phyloP scores from a whole-genome alignment of 2,797 vertebrate species.

The Echeneis naucrates region DNA sequence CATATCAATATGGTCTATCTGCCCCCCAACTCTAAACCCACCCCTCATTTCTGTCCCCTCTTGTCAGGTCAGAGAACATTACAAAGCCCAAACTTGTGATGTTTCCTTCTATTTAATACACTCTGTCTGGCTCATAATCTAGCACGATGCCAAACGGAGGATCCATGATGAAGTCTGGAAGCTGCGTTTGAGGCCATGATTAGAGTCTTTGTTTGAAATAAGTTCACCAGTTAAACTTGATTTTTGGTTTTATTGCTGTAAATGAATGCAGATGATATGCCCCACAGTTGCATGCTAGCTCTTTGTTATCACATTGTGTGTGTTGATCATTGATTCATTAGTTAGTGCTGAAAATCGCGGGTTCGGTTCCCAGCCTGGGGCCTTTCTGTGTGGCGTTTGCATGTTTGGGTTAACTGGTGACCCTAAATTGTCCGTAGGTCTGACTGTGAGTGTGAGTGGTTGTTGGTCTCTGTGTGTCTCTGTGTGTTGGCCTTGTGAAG shows the following conservation, averaged over 20 bases:
- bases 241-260: slow-evolving; percentile 31
- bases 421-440: too few species aligned
- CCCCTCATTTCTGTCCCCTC: slow-evolving; percentile 16
- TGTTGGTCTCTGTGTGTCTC: too few species aligned
- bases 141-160: slow-evolving; percentile 28
- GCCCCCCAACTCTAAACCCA: background rate
- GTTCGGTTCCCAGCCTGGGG: too few species aligned
- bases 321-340: too few species aligned
- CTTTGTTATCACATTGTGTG: background rate
- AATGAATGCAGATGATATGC: slow-evolving; percentile 31
- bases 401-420: too few species aligned
- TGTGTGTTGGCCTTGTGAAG: too few species aligned
- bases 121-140: slow-evolving; percentile 54
- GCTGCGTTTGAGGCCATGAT: slow-evolving; percentile 26
- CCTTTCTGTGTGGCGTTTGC: too few species aligned
- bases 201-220: slow-evolving; percentile 22
- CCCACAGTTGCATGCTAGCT: background rate
- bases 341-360: too few species aligned
- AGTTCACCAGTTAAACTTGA: slow-evolving; percentile 23
- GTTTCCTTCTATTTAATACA: slow-evolving; percentile 59
- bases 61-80: slow-evolving; percentile 65
- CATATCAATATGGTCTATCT: slow-evolving; percentile 26
- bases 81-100: slow-evolving; percentile 53
- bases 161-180: slow-evolving; percentile 34
- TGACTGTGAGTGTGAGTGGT: too few species aligned